These are phyloP conservation scores for Oplegnathus fasciatus DNA, from an alignment of 2,113 vertebrate species.

Conservation along the genomic window DNA sequence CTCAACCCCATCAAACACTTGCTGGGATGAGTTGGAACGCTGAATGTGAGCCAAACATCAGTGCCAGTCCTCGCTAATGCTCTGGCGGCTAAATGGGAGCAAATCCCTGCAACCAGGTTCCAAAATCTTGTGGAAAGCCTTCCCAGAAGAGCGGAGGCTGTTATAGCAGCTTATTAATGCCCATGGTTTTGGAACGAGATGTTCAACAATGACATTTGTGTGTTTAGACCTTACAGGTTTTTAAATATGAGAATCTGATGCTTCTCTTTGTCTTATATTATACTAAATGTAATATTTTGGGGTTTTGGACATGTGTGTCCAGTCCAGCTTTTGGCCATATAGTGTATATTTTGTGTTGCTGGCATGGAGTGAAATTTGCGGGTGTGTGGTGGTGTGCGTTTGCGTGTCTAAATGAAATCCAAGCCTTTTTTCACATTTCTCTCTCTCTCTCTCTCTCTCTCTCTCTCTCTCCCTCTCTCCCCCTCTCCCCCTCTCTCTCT, in stretches of 20 bases:
- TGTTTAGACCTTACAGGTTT: neutral
- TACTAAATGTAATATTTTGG: neutral
- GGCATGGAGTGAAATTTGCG: conserved; percentile 44
- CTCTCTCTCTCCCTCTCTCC: conserved; percentile 25
- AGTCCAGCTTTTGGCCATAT: conserved; percentile 16
- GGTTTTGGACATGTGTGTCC: neutral
- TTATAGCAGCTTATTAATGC: neutral
- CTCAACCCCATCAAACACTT: neutral
- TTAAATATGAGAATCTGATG: neutral
- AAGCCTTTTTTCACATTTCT: conserved; percentile 5
- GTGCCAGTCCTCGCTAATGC: conserved; percentile 4
- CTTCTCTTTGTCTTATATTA: neutral
- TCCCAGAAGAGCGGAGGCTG: neutral
- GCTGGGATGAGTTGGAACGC: neutral
- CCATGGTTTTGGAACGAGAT: neutral
- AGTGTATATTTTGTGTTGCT: neutral
- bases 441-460: neutral
- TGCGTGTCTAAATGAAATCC: conserved; percentile 20
- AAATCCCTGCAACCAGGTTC: neutral
- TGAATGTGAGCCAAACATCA: neutral
- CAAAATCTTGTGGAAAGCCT: neutral
- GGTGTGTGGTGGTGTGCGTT: conserved; percentile 11
- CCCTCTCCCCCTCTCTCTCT: conserved; percentile 34
- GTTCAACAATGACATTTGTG: neutral
- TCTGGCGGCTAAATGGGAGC: neutral